Evolutionary conservation across 2,797 vertebrate species (phyloP), one percentile per base, ranked within the genome.

Genomic region (Malacoctenus gilli): DNA sequence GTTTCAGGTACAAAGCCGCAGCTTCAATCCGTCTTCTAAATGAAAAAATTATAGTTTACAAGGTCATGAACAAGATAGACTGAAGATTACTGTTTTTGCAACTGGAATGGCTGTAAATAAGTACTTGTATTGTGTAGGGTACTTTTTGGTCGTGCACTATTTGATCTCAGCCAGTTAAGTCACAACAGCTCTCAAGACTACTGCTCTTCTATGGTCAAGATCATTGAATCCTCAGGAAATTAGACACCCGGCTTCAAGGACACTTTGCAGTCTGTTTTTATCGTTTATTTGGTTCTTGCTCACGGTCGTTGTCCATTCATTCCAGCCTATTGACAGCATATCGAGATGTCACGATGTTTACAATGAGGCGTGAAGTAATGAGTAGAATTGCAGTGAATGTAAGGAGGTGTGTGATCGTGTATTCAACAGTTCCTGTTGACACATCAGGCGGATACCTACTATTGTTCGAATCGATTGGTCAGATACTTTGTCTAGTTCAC

Each of bases 191-290:
- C 0, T 28, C 4, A 46, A 41, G 22, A 49, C 5, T 25, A 30
- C 22, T 3, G 21, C 7, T 37, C 9, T 15, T 5, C 19, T 54
- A 28, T 21, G 18, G 47, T 31, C 7, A 15, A 38, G 4, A 9
- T 55, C 14, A 43, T 7, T 37, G 1, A 14, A 40, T 63, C 19
- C 14, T 36, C 32, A 12, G 13, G 13, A 53, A 47, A 41, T 48
- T 4, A 46, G 40, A 30, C 5, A 22, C 38, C 15, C 1, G 8
- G 11, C 25, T 48, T 11, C 19, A 5, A 8, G 5, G 58, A 39
- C 2, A 12, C 21, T 14, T 40, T 4, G 10, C 11, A 42, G 39
- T 22, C n/a, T 28, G 34, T 43, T 42, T 28, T 41, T 28, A 28
- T 10, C 20, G 36, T 58, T 48, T 0, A 58, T 31, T 39, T 23